Conservation (phyloP, 2,888 invertebrate species). For the Stenodera caucasica region DNA sequence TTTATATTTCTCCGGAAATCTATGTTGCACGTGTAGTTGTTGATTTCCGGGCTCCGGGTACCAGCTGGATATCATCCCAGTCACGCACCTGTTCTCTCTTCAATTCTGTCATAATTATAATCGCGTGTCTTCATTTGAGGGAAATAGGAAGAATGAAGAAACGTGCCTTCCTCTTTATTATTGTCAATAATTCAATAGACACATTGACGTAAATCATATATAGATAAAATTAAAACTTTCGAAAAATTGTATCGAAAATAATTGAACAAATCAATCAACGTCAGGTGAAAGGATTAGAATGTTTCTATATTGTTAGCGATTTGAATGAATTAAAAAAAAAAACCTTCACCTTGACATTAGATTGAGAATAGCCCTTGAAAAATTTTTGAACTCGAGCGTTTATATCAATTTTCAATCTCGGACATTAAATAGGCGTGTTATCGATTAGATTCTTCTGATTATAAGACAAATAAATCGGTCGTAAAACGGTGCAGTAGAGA, state of each 20-base stretch:
- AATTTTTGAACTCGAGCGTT: too few relatives aligned
- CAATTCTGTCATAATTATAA: not conserved
- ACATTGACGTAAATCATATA: too few relatives aligned
- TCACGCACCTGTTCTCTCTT: slow-evolving; percentile 24
- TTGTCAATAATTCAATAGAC: not conserved
- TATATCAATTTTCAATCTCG: too few relatives aligned
- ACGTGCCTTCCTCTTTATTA: slow-evolving; percentile 1
- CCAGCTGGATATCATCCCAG: slow-evolving; percentile 23
- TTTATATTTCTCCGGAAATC: slow-evolving; percentile 19
- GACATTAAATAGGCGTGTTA: too few relatives aligned
- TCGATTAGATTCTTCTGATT: not conserved
- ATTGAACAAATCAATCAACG: too few relatives aligned
- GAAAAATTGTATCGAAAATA: too few relatives aligned
- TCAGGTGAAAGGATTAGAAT: too few relatives aligned
- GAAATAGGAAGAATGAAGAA: not conserved
- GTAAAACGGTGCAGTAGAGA: not conserved
- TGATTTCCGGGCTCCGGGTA: slow-evolving; percentile 24
- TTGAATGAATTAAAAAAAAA: too few relatives aligned
- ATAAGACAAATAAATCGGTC: not conserved
- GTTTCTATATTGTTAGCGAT: too few relatives aligned
- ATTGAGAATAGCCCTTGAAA: too few relatives aligned
- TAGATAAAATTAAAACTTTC: too few relatives aligned
- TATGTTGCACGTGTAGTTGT: slow-evolving; percentile 17
- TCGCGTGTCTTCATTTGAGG: not conserved
- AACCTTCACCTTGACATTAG: too few relatives aligned